Percentiles rank a stretch among this genome's conserved stretches.
Evolutionary conservation across 64 coral and sea anemone species (phyloP).

Genomic region (Pocillopora verrucosa): DNA sequence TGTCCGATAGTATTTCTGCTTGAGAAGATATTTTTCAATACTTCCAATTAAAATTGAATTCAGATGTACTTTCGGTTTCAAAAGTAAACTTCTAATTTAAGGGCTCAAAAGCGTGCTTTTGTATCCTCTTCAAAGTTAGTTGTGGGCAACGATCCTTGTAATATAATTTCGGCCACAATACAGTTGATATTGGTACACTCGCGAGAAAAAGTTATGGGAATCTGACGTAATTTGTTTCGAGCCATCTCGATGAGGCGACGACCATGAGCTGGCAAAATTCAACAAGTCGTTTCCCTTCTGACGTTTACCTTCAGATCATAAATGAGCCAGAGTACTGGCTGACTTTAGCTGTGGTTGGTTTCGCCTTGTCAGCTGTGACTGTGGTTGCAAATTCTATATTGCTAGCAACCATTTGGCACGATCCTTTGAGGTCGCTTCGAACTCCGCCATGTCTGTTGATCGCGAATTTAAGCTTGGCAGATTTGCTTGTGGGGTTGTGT

Average conservation of each 20-base stretch:
- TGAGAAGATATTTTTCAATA: no score
- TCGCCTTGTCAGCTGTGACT: neutral
- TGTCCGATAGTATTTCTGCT: no score
- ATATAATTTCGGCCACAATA: no score
- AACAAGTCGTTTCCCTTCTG: neutral
- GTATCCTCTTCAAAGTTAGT: no score
- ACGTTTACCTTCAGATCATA: slow-evolving; percentile 23
- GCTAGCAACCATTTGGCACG: slow-evolving; percentile 6
- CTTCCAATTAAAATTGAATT: no score
- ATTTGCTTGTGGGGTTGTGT: slow-evolving; percentile 24
- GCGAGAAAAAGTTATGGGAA: no score
- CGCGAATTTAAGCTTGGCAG: slow-evolving; percentile 10
- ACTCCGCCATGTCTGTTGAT: slow-evolving; percentile 22
- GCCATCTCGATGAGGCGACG: neutral
- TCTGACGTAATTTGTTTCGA: no score
- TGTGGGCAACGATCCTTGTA: no score
- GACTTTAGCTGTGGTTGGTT: slow-evolving; percentile 10
- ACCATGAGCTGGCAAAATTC: neutral
- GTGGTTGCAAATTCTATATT: neutral
- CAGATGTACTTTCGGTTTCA: no score
- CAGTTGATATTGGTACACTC: no score
- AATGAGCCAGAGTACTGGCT: neutral
- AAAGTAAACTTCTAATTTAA: no score
- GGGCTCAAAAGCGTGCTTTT: no score
- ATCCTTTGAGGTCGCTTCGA: slow-evolving; percentile 7